phyloP scores from a whole-genome alignment of 1,140 invertebrate species.

The Calosoma granatense region DNA sequence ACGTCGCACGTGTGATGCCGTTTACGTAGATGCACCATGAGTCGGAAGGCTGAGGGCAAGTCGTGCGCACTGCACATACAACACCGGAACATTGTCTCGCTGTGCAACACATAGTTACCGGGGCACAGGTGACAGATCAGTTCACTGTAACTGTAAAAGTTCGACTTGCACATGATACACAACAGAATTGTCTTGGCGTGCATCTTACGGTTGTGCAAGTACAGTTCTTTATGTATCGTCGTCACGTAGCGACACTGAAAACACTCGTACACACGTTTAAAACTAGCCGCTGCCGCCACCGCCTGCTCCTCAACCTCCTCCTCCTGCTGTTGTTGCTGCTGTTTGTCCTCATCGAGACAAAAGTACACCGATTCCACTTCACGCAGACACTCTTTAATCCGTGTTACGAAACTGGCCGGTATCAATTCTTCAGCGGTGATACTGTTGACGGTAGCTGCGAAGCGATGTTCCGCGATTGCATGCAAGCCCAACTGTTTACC shows the following conservation, averaged over 20 bases:
- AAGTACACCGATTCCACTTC: conserved; percentile 53
- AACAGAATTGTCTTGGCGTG: conserved; percentile 68
- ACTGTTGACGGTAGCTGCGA: conserved; percentile 57
- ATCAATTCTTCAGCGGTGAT: conserved; percentile 60
- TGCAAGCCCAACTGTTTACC: conserved; percentile 67
- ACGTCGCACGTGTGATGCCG: conserved; percentile 75
- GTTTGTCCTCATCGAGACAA: conserved; percentile 43
- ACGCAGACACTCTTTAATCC: conserved; percentile 52
- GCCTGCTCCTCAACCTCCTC: not conserved
- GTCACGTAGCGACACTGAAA: conserved; percentile 72
- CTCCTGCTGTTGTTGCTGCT: not conserved
- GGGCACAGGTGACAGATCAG: conserved; percentile 74
- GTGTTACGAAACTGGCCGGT: conserved; percentile 56
- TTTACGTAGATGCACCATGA: conserved; percentile 77
- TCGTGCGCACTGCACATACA: conserved; percentile 61
- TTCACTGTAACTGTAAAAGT: conserved; percentile 77
- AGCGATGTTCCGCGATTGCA: conserved; percentile 64
- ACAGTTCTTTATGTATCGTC: conserved; percentile 66
- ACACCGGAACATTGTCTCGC: conserved; percentile 55
- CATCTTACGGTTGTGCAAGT: conserved; percentile 72
- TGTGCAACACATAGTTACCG: conserved; percentile 56
- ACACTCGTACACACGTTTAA: conserved; percentile 63
- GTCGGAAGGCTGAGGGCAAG: conserved; percentile 67
- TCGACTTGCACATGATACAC: conserved; percentile 76
- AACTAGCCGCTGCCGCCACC: conserved; percentile 31